Evolutionary conservation across 1,140 invertebrate species (phyloP), one percentile per base, ranked within the genome.

Genomic region (Fopius arisanus): DNA sequence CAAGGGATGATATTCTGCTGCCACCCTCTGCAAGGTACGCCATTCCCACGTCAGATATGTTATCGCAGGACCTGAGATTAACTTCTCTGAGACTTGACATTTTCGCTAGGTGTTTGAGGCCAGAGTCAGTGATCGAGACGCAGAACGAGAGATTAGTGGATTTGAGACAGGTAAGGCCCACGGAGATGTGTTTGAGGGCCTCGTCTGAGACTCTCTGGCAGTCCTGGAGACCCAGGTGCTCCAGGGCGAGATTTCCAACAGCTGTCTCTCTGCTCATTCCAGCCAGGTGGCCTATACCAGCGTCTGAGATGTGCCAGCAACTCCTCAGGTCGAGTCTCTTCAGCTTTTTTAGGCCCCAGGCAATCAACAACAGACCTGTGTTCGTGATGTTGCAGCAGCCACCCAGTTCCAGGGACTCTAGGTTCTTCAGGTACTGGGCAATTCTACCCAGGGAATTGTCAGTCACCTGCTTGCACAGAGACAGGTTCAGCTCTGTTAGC

Each of bases 101-200:
- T 77, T 93, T 92, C 0, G 96, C 94, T 59, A 98, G 83, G 82
- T 97, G 93, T 86, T 96, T 96, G 29, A 98, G 89, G 0, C 96
- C 96, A 28, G 92, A 93, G 84, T 98, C 96, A 1, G 96, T 97
- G 28, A 98, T 93, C 75, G 94, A 95, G 0, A 96, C 94, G 88
- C 96, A 98, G 82, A 98, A 98, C 78, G 95, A 97, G 5, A 98
- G 90, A 85, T 98, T 98, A 72, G 98, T 94, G 31, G 92, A 93
- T 79, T 93, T 93, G 6, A 98, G 88, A 54, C 91, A 91, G n/a
- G 90, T 90, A 75, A 98, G 89, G 37, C 96, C 96, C 37, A 90
- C 88, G 51, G 95, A 94, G 14, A 97, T 91, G 86, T 96, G 93
- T 78, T 92, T 93, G 43, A 98, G 88, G 0, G 96, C 93, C 78